These are phyloP conservation scores for Lagocephalus sceleratus DNA, from an alignment of 2,797 vertebrate species.

Conservation along the genomic window DNA sequence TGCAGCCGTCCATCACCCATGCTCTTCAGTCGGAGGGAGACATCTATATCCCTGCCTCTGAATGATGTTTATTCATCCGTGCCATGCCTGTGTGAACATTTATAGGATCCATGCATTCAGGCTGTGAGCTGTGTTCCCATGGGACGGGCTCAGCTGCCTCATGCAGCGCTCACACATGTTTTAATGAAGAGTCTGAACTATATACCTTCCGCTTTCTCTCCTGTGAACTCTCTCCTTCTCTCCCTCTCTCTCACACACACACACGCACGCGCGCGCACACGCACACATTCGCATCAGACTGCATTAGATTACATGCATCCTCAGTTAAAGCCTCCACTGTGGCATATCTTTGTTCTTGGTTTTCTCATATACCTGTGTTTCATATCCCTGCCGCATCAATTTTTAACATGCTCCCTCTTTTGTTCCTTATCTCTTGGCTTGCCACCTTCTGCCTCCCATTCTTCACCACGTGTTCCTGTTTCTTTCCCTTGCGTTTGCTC, in stretches of 20 bases:
- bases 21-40: conserved; percentile 1
- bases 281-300: conserved; percentile 21
- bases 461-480: conserved; percentile 8
- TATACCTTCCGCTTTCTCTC: conserved; percentile 31
- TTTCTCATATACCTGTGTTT: not conserved
- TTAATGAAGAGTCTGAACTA: conserved; percentile 53
- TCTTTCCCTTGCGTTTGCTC: conserved; percentile 14
- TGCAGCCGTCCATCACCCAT: conserved; percentile 2
- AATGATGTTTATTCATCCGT: conserved; percentile 17
- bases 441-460: conserved; percentile 5
- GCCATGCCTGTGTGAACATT: conserved; percentile 34
- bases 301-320: conserved; percentile 29
- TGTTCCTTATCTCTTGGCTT: conserved; percentile 15
- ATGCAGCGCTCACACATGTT: conserved; percentile 51
- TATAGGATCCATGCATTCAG: conserved; percentile 18
- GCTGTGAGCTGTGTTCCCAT: conserved; percentile 29
- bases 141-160: conserved; percentile 52
- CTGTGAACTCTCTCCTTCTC: conserved; percentile 1
- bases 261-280: conserved; percentile 7
- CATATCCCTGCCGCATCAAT: too few relatives aligned
- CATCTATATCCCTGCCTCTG: conserved; percentile 10
- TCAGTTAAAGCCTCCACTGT: conserved; percentile 14
- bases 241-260: not conserved
- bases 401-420: too few relatives aligned
- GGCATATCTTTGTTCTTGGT: conserved; percentile 8